Conservation (phyloP, 2,888 invertebrate genomes). For the Drosophila bunnanda region DNA sequence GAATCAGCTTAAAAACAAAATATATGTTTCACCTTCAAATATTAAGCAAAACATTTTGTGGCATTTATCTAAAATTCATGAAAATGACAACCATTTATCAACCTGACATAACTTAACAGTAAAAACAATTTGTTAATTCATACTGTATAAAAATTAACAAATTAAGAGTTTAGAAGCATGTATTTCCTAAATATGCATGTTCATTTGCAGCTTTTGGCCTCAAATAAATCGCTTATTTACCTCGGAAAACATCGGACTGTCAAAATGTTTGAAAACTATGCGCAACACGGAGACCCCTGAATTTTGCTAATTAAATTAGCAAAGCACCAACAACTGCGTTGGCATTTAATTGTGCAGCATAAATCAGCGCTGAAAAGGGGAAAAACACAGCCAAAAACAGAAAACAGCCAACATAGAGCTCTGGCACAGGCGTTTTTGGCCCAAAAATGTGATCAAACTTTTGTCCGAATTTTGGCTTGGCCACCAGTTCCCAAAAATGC, state of each 20-base stretch:
- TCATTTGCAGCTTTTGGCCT: neutral
- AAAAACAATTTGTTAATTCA: neutral
- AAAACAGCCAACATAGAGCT: conserved; percentile 17
- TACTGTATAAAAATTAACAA: neutral
- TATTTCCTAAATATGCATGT: conserved; percentile 1
- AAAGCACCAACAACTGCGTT: conserved; percentile 37
- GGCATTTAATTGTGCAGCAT: conserved; percentile 55
- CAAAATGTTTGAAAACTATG: conserved; percentile 26
- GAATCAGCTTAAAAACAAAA: neutral
- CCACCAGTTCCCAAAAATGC: conserved; percentile 24
- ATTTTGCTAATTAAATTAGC: conserved; percentile 62
- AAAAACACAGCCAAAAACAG: conserved; percentile 28
- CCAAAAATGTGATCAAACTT: conserved; percentile 60
- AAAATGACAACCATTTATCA: neutral
- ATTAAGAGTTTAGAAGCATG: neutral
- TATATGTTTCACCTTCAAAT: neutral
- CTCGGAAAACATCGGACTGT: conserved; percentile 15
- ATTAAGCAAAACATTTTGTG: too few species aligned
- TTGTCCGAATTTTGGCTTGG: conserved; percentile 63
- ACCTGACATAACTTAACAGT: neutral
- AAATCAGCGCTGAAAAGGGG: conserved; percentile 49
- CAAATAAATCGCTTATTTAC: conserved; percentile 21
- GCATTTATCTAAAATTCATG: neutral
- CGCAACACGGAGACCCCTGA: conserved; percentile 12
- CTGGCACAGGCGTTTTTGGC: conserved; percentile 36